Conservation (phyloP, 2,113 vertebrate genomes). For the Morone saxatilis region DNA sequence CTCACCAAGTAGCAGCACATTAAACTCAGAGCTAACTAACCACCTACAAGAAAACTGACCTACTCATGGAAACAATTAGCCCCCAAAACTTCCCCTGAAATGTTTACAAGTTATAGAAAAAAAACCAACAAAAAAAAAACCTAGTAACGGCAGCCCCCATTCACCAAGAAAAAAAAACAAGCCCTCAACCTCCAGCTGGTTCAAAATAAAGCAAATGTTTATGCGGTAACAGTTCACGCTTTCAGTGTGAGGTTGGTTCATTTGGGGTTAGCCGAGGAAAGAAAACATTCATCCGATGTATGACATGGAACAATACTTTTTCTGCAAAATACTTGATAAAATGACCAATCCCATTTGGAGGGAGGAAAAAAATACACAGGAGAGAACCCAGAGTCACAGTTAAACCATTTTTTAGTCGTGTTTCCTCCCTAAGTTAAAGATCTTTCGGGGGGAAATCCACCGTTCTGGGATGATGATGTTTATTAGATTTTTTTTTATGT, state of each 20-base stretch:
- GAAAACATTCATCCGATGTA: slow-evolving; percentile 60
- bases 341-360: slow-evolving; percentile 29
- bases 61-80: slow-evolving; percentile 32
- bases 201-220: slow-evolving; percentile 50
- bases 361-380: slow-evolving; percentile 42
- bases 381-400: slow-evolving; percentile 59
- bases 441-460: slow-evolving; percentile 22
- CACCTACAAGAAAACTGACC: slow-evolving; percentile 60
- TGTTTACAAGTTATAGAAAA: slow-evolving; percentile 64
- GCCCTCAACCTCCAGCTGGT: slow-evolving; percentile 54
- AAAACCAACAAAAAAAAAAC: slow-evolving; percentile 40
- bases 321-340: slow-evolving; percentile 67
- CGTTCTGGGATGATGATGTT: slow-evolving; percentile 16
- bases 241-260: slow-evolving; percentile 60
- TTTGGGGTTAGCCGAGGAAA: slow-evolving; percentile 53
- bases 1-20: slow-evolving; percentile 71
- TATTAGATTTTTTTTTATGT: background rate
- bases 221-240: slow-evolving; percentile 44
- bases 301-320: slow-evolving; percentile 63
- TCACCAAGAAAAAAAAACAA: slow-evolving; percentile 55
- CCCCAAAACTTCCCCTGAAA: slow-evolving; percentile 69
- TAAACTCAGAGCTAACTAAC: slow-evolving; percentile 49
- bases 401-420: background rate
- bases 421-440: slow-evolving; percentile 13
- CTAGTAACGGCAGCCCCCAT: slow-evolving; percentile 34